Conservation (phyloP, 2,113 vertebrate species). For the Xenotilapia leptura region DNA sequence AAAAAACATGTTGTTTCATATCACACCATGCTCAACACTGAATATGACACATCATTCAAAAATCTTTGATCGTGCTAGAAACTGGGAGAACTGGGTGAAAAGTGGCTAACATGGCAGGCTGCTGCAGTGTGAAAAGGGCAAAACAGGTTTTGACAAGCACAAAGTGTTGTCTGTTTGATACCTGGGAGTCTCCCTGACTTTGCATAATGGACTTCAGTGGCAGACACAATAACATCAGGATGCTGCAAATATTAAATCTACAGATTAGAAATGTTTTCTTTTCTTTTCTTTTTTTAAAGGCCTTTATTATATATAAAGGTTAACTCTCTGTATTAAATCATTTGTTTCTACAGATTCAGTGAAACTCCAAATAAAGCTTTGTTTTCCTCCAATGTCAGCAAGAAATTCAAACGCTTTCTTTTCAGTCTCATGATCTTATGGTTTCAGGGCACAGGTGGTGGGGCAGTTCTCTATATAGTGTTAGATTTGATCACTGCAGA, state of each 20-base stretch:
- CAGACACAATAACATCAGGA: not conserved
- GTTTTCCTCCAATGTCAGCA: not conserved
- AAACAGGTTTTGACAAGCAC: not conserved
- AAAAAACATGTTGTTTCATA: not conserved
- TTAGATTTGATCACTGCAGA: not conserved
- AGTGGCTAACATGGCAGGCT: not conserved
- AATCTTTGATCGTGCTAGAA: not conserved
- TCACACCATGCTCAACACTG: not conserved
- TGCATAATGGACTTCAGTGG: not conserved
- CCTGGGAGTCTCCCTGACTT: not conserved
- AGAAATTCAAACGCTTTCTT: not conserved
- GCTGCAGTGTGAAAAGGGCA: conserved; percentile 5
- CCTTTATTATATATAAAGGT: not conserved
- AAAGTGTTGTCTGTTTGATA: not conserved
- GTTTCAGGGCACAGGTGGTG: not conserved
- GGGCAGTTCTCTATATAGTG: not conserved
- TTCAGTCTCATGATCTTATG: not conserved
- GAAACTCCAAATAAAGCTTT: not conserved
- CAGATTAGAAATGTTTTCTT: not conserved
- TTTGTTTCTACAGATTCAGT: not conserved
- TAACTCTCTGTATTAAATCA: not conserved
- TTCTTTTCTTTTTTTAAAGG: not conserved
- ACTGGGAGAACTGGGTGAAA: not conserved
- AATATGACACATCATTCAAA: not conserved
- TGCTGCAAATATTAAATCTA: not conserved